Conservation (phyloP, 2,113 vertebrate species). For the Eidolon helvum region DNA sequence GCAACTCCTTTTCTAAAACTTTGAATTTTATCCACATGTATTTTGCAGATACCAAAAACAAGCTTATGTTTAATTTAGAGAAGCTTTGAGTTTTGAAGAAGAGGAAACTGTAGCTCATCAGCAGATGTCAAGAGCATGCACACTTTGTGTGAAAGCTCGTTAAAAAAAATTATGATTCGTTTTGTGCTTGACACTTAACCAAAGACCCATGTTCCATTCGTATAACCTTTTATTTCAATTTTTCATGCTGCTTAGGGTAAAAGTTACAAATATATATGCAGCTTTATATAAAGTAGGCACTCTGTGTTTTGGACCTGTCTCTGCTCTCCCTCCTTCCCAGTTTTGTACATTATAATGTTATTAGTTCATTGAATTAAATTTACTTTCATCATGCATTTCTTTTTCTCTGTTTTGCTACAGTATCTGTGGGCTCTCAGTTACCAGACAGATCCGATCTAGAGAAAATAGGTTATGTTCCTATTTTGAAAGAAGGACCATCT, state of each 20-base stretch:
- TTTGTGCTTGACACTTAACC: constrained; percentile 32
- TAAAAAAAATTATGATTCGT: not conserved
- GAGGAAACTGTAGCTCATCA: constrained; percentile 30
- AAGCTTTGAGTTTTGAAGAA: constrained; percentile 54
- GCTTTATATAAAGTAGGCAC: not conserved
- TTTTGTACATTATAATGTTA: not conserved
- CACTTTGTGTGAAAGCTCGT: constrained; percentile 57
- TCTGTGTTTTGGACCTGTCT: not conserved
- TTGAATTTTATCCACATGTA: constrained; percentile 62
- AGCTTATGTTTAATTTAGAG: constrained; percentile 69
- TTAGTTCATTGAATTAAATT: constrained; percentile 29
- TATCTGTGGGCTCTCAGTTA: not conserved
- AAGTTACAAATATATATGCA: constrained; percentile 20
- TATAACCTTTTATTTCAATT: not conserved
- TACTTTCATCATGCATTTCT: constrained; percentile 30
- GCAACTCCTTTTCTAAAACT: constrained; percentile 62
- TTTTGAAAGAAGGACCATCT: not conserved
- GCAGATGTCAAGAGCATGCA: not conserved
- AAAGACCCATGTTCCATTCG: constrained; percentile 35
- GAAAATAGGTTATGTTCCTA: not conserved
- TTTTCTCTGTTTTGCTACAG: not conserved
- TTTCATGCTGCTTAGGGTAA: constrained; percentile 33
- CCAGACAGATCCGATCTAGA: not conserved
- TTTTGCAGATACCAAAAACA: constrained; percentile 59
- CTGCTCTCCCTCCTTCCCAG: not conserved